A percentile compares a stretch with the other conserved stretches of the same genome.
Evolutionary conservation across 2,888 invertebrate species (phyloP).

Genomic region (Cheiracanthium punctorium): DNA sequence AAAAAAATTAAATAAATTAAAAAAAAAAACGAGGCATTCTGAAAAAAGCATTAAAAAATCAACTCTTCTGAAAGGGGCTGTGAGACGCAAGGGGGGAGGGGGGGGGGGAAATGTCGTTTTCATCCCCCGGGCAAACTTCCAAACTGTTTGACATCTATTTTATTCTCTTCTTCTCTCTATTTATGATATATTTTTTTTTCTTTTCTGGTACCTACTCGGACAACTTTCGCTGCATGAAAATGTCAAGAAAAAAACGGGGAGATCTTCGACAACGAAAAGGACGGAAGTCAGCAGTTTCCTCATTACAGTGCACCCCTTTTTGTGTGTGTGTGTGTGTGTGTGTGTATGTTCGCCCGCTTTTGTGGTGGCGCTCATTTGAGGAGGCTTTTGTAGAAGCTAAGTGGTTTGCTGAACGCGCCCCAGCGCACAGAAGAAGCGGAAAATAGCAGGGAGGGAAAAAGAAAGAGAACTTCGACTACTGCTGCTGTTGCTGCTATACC

Average conservation of each 20-base stretch:
- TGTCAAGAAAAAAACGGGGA: conserved; percentile 20
- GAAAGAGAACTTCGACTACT: conserved; percentile 8
- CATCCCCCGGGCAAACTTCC: conserved; percentile 37
- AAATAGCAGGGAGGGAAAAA: conserved; percentile 40
- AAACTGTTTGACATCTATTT: conserved; percentile 57
- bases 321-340: background rate
- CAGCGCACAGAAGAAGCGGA: conserved; percentile 55
- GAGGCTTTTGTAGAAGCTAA: conserved; percentile 59
- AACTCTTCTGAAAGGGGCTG: background rate
- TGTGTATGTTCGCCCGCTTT: background rate
- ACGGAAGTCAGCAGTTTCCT: conserved; percentile 67
- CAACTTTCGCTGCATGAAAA: conserved; percentile 51
- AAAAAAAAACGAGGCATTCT: conserved; percentile 37
- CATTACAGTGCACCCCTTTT: conserved; percentile 49
- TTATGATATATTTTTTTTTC: conserved; percentile 35
- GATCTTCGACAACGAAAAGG: conserved; percentile 36
- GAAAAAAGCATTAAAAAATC: conserved; percentile 16
- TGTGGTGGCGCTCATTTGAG: conserved; percentile 54
- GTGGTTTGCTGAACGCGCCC: conserved; percentile 65
- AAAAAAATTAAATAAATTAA: background rate
- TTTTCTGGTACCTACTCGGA: conserved; percentile 20
- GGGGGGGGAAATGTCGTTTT: conserved; percentile 22
- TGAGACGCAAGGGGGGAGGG: background rate
- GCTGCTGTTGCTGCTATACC: too few relatives aligned
- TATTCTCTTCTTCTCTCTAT: conserved; percentile 43